These are phyloP conservation scores for Onchidella celtica DNA, from an alignment of 2,888 invertebrate genomes.

Conservation along the genomic window DNA sequence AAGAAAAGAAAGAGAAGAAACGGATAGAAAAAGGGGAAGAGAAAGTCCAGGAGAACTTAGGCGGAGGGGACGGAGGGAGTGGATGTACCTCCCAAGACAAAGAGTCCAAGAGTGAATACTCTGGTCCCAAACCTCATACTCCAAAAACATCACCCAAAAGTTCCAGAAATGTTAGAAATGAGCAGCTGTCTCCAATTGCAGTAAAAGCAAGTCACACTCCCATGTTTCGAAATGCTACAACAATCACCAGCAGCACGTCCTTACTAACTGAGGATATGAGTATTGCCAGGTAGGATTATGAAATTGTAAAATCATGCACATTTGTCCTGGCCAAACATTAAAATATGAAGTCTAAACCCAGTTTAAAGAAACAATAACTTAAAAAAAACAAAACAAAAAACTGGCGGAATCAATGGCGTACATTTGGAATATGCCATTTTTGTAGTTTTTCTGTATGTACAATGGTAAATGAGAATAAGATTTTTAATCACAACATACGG, in stretches of 20 bases:
- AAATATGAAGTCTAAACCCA: too few relatives aligned
- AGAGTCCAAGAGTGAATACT: too few relatives aligned
- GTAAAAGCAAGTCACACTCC: background rate
- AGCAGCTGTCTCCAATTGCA: background rate
- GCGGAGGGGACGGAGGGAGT: background rate
- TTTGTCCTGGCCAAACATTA: background rate
- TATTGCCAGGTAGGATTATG: background rate
- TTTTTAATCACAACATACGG: too few relatives aligned
- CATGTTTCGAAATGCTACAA: slow-evolving; percentile 14
- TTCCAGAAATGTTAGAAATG: background rate
- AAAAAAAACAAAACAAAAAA: too few relatives aligned
- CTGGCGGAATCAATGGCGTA: too few relatives aligned
- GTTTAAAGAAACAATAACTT: too few relatives aligned
- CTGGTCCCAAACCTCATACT: too few relatives aligned
- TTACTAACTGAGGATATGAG: slow-evolving; percentile 1
- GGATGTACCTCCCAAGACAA: too few relatives aligned
- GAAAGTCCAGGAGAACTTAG: background rate
- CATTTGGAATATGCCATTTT: too few relatives aligned
- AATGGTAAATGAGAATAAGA: too few relatives aligned
- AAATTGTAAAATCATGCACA: background rate
- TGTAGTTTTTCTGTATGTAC: too few relatives aligned
- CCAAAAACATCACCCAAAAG: too few relatives aligned
- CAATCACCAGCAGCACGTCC: slow-evolving; percentile 33
- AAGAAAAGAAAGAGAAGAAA: slow-evolving; percentile 16
- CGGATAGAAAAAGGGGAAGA: background rate